Evolutionary conservation across 2,888 invertebrate species (phyloP), one percentile per base, ranked within the genome.

Genomic region (Steinernema carpocapsae): DNA sequence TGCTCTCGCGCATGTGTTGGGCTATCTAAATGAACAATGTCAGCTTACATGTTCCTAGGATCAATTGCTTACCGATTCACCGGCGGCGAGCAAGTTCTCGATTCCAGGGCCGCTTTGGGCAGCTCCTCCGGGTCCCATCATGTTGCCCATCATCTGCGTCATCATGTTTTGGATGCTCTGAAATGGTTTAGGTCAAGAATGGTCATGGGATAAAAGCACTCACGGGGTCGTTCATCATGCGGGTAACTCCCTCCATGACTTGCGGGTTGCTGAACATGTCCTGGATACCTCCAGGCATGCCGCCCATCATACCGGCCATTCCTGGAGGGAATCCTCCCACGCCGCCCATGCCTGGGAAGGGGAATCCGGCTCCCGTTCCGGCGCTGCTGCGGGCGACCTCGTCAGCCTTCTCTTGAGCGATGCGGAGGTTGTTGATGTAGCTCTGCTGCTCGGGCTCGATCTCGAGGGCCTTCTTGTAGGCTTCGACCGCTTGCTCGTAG

Each of bases 401-500:
- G 71, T 85, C 86, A 29, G 90, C 78, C 82, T 90, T 90, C 85
- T 94, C 93, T 86, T 94, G 93, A 0, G 94, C 92, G 52, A 94
- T 91, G 83, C 92, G 92, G 80, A 96, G 89, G 90, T 81, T 80
- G 59, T 78, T 74, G 46, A 83, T 82, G 80, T 80, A 80, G 72
- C 78, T 93, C 78, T 93, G 93, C 89, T 97, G 97, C 56, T 92
- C 92, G 0, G 97, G 96, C 86, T 99, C 97, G 79, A 96, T 90
- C 87, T 93, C 92, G 46, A 94, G 89, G 0, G 97, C 97, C 84
- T 93, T 93, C 78, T 92, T 91, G 89, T 94, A 97, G 17, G 94
- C 93, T 73, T 92, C 91, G 77, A 92, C 92, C 0, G 97, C 96
- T 87, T 94, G 93, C 76, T 92, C 91, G 88, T 93, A 93, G 82